phyloP scores from a whole-genome alignment of 2,113 vertebrate genomes.

The Illadopsis cleaveri region DNA sequence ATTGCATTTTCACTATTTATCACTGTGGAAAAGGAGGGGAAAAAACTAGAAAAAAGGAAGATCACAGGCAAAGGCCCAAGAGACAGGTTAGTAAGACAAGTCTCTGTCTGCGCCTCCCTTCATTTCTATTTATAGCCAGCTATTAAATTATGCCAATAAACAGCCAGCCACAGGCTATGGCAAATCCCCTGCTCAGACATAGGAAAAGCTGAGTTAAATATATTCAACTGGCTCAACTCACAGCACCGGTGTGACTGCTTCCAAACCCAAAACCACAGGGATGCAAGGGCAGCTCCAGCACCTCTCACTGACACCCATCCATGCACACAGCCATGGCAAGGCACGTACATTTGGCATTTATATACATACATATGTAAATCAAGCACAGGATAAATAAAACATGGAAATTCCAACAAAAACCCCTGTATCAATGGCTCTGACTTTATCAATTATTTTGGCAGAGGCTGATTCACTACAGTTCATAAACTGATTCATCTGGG shows the following conservation, averaged over 20 bases:
- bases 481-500: background rate
- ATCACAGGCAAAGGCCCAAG: conserved; percentile 44
- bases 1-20: conserved; percentile 88
- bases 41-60: conserved; percentile 29
- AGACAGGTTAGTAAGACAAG: conserved; percentile 64
- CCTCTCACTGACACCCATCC: background rate
- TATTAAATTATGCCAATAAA: conserved; percentile 53
- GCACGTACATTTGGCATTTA: accelerated
- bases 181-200: background rate
- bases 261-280: background rate
- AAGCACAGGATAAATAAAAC: background rate
- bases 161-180: background rate
- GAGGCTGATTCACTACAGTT: background rate
- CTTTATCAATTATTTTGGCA: background rate
- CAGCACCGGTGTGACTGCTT: background rate
- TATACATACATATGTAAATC: accelerated
- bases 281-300: background rate
- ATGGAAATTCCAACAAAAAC: background rate
- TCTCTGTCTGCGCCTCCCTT: conserved; percentile 67
- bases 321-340: background rate
- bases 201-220: background rate
- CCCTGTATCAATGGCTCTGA: background rate
- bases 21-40: conserved; percentile 42
- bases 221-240: background rate
- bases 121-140: conserved; percentile 74